Evolutionary conservation across 2,888 invertebrate genomes (phyloP), one percentile per base, ranked within the genome.

Genomic region (Meandrusa payeni): DNA sequence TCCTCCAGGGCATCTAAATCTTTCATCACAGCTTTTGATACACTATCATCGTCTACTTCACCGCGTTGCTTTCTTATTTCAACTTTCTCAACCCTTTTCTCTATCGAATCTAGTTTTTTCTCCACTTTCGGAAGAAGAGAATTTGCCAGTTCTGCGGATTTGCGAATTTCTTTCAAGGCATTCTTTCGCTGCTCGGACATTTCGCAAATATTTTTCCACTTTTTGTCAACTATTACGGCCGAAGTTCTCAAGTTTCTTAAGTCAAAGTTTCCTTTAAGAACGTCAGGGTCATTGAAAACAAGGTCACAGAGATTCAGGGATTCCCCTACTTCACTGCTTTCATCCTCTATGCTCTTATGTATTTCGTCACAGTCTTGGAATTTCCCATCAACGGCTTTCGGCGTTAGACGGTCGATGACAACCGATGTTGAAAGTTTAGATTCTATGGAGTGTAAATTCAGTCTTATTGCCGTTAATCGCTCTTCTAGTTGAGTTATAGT

Each of bases 291-390:
- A 57, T 90, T 93, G 29, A 95, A 78, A 1, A 95, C 77, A 29
- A 94, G 89, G 59, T 95, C 94, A 59, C 95, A 94, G 7, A 94
- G 89, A 63, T 94, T 95, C 1, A 96, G 75, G 0, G 95, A 91
- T 63, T 95, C 94, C 1, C 93, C 93, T 2, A 96, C 90, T 57
- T 93, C 93, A 32, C 91, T 90, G 64, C 94, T 94, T 61, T 95
- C 93, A 9, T 90, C 89, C 68, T 95, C 94, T 26, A 96, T 93
- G 3, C 90, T 90, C 46, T 91, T 92, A 61, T 94, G 93, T 15
- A 95, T 88, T 39, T 90, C 89, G 24, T 95, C 93, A 46, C 94
- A 93, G 29, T 94, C 92, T 46, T 89, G 88, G 37, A 94, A 81
- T 59, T 92, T 92, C 7, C 90, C 87, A 46, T 95, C 93, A 17